Evolutionary conservation across 2,888 invertebrate genomes (phyloP).

Genomic region (Orchestes rusci): DNA sequence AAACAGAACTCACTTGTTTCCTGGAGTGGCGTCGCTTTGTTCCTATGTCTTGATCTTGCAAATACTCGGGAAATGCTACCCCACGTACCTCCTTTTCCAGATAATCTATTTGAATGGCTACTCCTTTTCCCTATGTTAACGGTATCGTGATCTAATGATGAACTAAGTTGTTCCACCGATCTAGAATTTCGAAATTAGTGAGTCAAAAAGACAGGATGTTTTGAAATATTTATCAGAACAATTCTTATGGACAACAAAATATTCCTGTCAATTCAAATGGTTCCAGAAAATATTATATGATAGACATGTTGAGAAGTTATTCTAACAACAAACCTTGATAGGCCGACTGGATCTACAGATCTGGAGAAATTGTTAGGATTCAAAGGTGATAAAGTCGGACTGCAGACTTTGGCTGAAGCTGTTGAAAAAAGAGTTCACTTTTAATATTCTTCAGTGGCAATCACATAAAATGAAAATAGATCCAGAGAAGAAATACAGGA

Average conservation of each 20-base stretch:
- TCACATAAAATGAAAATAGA: no score
- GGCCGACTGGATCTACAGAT: slow-evolving; percentile 60
- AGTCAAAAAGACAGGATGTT: no score
- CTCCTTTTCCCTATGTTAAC: slow-evolving; percentile 46
- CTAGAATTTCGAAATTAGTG: no score
- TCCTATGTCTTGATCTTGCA: slow-evolving; percentile 76
- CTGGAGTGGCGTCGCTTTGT: slow-evolving; percentile 61
- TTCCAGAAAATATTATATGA: not conserved
- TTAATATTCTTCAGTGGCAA: no score
- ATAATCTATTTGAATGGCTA: slow-evolving; percentile 40
- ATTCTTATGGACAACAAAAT: not conserved
- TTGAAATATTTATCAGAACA: no score
- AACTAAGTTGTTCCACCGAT: slow-evolving; percentile 77
- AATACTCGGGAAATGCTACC: slow-evolving; percentile 88
- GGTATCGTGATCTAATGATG: slow-evolving; percentile 60
- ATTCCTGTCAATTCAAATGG: not conserved
- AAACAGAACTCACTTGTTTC: slow-evolving; percentile 50
- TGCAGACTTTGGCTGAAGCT: slow-evolving; percentile 78
- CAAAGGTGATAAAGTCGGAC: slow-evolving; percentile 74
- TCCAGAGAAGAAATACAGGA: no score
- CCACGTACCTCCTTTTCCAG: slow-evolving; percentile 72
- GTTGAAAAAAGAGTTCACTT: slow-evolving; percentile 37
- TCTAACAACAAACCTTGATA: slow-evolving; percentile 55
- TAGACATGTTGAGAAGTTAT: no score
- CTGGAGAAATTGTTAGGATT: slow-evolving; percentile 70